Evolutionary conservation across 1,140 invertebrate species (phyloP), one percentile per base, ranked within the genome.

Genomic region (Telenomus remus): DNA sequence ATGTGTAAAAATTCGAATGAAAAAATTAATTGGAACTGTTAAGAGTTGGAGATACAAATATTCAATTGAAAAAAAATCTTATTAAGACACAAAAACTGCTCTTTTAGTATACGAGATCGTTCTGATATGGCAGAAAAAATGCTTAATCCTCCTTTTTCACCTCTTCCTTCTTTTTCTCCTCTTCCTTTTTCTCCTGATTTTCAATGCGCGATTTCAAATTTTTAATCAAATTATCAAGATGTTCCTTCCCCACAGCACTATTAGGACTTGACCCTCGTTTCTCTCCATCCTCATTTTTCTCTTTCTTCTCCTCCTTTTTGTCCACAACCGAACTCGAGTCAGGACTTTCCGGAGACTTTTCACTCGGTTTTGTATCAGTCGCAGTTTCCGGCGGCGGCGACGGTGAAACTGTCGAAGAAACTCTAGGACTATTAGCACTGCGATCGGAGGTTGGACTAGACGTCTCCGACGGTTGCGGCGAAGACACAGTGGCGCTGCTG

Each of bases 361-460:
- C 81, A 19, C 48, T 85, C 65, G 0, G 11, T 46, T 19, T 50
- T 19, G 14, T 74, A 44, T 16, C 42, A 71, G 27, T 13, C 15
- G 39, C 0, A 19, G 42, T 47, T 3, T 35, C 46, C 0, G 80
- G 81, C 4, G 85, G 82, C 0, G 85, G 85, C 0, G 85, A 82
- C 0, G 85, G 82, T 8, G 85, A 86, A 8, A 81, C 85, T 3
- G 85, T 85, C 0, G 85, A 86, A 0, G 83, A 83, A 4, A 86
- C 85, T 12, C 82, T 68, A 0, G 85, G 85, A 69, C 84, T 86
- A 0, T 82, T 79, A 4, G 81, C 65, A 12, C 79, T 78, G 7
- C 39, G 47, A 14, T 82, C 79, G 15, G 19, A 50, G 5, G 69
- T 59, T 9, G 77, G 65, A 63, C 75, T 82, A 49, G 72, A 60